phyloP scores from a whole-genome alignment of 2,888 invertebrate species.

The Stramonita haemastoma region DNA sequence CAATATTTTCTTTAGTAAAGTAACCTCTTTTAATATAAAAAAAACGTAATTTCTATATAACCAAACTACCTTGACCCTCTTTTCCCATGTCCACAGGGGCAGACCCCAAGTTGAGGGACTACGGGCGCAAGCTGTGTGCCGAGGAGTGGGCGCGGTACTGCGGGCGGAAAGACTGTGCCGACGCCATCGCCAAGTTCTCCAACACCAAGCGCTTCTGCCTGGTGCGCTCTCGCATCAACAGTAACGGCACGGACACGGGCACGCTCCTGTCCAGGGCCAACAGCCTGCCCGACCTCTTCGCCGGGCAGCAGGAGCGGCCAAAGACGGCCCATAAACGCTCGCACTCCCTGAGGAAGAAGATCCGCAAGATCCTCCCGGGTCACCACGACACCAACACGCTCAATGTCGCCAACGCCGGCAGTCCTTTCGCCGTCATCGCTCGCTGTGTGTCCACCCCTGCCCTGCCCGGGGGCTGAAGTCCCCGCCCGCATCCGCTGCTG shows the following conservation, averaged over 20 bases:
- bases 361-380: conserved; percentile 64
- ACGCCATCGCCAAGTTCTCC: conserved; percentile 84
- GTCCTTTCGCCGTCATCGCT: conserved; percentile 66
- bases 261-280: conserved; percentile 78
- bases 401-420: conserved; percentile 48
- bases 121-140: conserved; percentile 84
- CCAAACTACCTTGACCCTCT: no score
- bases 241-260: conserved; percentile 53
- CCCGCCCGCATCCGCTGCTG: not conserved
- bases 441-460: conserved; percentile 68
- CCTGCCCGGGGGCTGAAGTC: conserved; percentile 60
- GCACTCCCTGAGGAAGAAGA: conserved; percentile 60
- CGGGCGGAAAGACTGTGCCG: conserved; percentile 85
- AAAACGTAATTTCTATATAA: no score
- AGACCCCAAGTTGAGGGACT: conserved; percentile 84
- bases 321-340: conserved; percentile 51
- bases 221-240: conserved; percentile 61
- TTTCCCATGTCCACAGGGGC: conserved; percentile 80
- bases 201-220: conserved; percentile 69
- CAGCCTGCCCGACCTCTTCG: conserved; percentile 79
- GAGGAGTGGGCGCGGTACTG: conserved; percentile 88
- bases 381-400: conserved; percentile 44
- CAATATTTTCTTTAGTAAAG: no score
- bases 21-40: no score
- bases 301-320: conserved; percentile 43